Percentiles rank a stretch among this genome's conserved stretches.
These are phyloP conservation scores for Tigriopus japonicus DNA, from an alignment of 1,140 invertebrate genomes.

Conservation along the genomic window DNA sequence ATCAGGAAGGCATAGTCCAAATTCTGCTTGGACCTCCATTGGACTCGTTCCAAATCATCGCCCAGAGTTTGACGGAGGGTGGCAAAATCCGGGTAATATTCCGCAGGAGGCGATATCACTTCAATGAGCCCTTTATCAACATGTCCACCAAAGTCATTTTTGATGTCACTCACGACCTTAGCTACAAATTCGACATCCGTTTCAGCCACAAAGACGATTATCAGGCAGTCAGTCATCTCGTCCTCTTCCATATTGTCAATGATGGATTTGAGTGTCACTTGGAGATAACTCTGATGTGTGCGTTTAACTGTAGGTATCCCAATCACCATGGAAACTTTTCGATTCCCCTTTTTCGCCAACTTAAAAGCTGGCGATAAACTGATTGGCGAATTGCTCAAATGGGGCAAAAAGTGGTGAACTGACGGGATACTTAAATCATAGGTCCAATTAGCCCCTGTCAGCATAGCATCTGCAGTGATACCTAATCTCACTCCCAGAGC, in stretches of 20 bases:
- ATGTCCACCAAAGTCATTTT: constrained; percentile 9
- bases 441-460: neutral
- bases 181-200: constrained; percentile 19
- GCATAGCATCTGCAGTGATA: neutral
- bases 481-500: neutral
- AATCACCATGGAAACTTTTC: constrained; percentile 50
- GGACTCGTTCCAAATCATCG: constrained; percentile 65
- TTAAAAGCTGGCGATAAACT: neutral
- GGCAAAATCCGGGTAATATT: constrained; percentile 75
- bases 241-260: constrained; percentile 52
- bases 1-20: constrained; percentile 87
- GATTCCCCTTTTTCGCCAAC: neutral
- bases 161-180: constrained; percentile 12
- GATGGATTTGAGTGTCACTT: constrained; percentile 68
- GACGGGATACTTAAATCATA: constrained; percentile 5
- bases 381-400: neutral
- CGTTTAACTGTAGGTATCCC: constrained; percentile 74
- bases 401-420: constrained; percentile 1
- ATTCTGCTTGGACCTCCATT: constrained; percentile 92
- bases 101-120: constrained; percentile 58
- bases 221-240: constrained; percentile 58
- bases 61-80: constrained; percentile 56
- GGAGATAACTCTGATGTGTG: constrained; percentile 68
- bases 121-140: constrained; percentile 52
- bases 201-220: constrained; percentile 79